phyloP scores from a whole-genome alignment of 2,797 vertebrate genomes.

The Gambelia wislizenii region DNA sequence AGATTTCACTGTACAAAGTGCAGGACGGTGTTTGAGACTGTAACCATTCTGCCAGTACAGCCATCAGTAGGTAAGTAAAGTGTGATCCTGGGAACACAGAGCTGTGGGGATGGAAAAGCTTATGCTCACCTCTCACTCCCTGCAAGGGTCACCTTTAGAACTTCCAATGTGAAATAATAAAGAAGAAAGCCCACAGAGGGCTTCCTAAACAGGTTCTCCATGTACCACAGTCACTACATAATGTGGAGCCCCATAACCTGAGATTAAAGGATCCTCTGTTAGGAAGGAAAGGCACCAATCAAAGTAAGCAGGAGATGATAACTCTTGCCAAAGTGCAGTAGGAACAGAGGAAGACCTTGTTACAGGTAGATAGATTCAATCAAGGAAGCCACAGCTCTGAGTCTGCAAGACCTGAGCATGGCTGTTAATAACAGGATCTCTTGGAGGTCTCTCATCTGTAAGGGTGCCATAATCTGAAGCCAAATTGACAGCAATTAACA shows the following conservation, averaged over 20 bases:
- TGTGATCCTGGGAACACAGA: neutral
- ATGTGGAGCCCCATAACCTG: neutral
- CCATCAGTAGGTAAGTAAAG: neutral
- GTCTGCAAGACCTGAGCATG: too few relatives aligned
- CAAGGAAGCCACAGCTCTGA: too few relatives aligned
- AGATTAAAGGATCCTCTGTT: neutral
- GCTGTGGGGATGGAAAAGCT: neutral
- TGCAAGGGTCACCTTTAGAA: neutral
- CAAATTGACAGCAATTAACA: too few relatives aligned
- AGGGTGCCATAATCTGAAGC: too few relatives aligned
- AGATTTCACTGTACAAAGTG: conserved; percentile 13
- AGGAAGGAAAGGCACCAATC: too few relatives aligned
- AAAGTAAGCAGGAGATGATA: too few relatives aligned
- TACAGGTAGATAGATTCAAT: too few relatives aligned
- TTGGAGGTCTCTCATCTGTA: too few relatives aligned
- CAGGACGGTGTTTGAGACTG: neutral
- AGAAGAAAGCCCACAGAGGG: neutral
- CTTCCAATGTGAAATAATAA: neutral
- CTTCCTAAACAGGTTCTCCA: neutral
- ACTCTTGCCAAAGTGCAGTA: too few relatives aligned
- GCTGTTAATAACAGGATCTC: too few relatives aligned
- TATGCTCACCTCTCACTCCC: neutral
- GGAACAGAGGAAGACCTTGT: too few relatives aligned
- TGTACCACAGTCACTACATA: neutral
- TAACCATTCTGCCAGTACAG: neutral